Conservation (phyloP, 2,888 invertebrate genomes). For the Ophion costatus region DNA sequence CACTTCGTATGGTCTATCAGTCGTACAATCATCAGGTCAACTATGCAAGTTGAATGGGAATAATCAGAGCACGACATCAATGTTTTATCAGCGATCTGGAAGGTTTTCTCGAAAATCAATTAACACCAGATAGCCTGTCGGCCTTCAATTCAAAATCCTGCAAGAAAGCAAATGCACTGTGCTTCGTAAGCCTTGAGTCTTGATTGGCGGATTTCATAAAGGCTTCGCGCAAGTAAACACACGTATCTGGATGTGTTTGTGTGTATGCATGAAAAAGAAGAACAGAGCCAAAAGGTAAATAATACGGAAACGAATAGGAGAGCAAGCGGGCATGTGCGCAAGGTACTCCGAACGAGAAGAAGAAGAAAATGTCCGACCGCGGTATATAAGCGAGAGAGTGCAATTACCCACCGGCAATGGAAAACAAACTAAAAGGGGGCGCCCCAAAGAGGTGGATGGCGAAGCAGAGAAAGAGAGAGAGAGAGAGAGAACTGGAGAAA, state of each 20-base stretch:
- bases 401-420: conserved; percentile 81
- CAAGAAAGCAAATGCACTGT: not conserved
- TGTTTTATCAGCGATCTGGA: not conserved
- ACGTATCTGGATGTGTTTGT: not conserved
- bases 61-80: not conserved
- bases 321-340: conserved; percentile 45
- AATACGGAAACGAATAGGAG: conserved; percentile 66
- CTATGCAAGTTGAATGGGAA: not conserved
- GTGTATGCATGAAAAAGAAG: not conserved
- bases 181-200: not conserved
- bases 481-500: conserved; percentile 51
- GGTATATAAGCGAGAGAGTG: conserved; percentile 79
- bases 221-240: not conserved
- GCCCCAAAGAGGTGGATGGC: conserved; percentile 66
- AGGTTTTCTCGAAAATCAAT: not conserved
- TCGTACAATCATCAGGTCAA: not conserved
- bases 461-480: conserved; percentile 47
- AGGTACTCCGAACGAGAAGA: conserved; percentile 61
- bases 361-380: conserved; percentile 75
- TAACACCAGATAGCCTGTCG: too few relatives aligned
- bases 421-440: conserved; percentile 80
- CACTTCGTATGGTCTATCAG: not conserved
- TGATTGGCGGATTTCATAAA: conserved; percentile 1
- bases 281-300: conserved; percentile 46
- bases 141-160: not conserved